Evolutionary conservation across 2,797 vertebrate species (phyloP), one percentile per base, ranked within the genome.

Genomic region (Chloroceryle inda): DNA sequence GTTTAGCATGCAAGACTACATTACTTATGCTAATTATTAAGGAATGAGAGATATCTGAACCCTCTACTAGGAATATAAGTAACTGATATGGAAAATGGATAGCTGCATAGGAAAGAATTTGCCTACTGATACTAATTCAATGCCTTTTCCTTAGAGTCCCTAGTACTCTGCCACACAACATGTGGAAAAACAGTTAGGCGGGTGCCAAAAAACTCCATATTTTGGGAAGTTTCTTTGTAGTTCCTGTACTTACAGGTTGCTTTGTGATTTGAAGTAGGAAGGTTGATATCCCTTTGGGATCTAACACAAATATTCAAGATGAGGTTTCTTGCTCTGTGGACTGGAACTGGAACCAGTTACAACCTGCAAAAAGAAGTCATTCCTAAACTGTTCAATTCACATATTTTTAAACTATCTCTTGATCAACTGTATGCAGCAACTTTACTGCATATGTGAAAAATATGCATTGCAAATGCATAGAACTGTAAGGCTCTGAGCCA

Each of bases 391-490:
- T 69, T 91, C 22, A 35, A 66, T 84, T 96, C 47, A 59, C 82
- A 37, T 87, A 78, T 92, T 91, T 92, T 95, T 84, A 86, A 96
- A 69, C 59, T 26, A 53, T 79, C 33, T 85, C 61, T 85, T 85
- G 67, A 92, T 87, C 88, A 96, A 86, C 56, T 45, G 24, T 79
- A 92, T 37, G 93, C 45, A 84, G 27, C 55, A 91, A 89, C 50
- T 85, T 86, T 45, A 91, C 11, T 69, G 71, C 52, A n/a, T 85
- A 78, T 91, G 83, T 82, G 52, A 85, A 59, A 91, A 82, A 96
- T 95, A 79, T 96, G 92, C 90, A 89, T 93, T 96, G 92, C 88
- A 97, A 96, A 97, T 93, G 19, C 22, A 61, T 21, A 6, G 55
- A 72, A 50, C 76, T 49, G 31, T 62, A 89, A 79, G 88, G 90